Base-by-base conservation (phyloP, 2,888 invertebrate genomes). In the Ichneumoninae sp. region DNA sequence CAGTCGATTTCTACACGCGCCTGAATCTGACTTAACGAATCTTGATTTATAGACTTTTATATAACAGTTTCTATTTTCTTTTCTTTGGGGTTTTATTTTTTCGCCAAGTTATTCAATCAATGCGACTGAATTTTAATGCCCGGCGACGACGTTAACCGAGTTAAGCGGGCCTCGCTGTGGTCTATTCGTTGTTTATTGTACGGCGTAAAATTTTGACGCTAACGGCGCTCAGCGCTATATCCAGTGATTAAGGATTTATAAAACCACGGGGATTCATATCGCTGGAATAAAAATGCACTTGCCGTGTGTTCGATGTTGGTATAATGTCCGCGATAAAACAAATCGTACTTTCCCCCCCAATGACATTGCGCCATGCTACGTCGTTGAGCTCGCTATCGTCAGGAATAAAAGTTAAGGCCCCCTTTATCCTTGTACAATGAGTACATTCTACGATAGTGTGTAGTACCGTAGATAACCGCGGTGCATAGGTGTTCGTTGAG, bases 401-500 rank as follows among this genome's bases (percentile, higher is more conserved):
- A 63, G 47, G 71, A 75, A 79, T 69, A 66, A 71, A 71, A 78
- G 70, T 69, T 57, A 63, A 75, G 75, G 60, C 73, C 47, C 44
- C 40, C 10, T 66, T 77, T 81, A 71, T 81, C 80, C 47, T 65
- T 26, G 63, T 68, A n/a, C 36, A 36, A n/a, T 66, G 19, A 75
- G 63, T 33, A 47, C 30, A 30, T n/a, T 30, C 74, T 44, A 4
- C 66, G 16, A 52, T 52, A 52, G 66, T 22, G 22, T 26, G 33
- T 22, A 26, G 40, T 54, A 33, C 30, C 30, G 13, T n/a, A 33
- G 30, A 16, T 63, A 63, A 63, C 30, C 33, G 63, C 30, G n/a
- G 16, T 47, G 57, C 40, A 50, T 36, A 78, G 81, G 86, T 83
- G 87, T 88, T 85, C 78, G 84, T 87, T 80, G 63, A 87, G 85